Conservation (phyloP, 2,888 invertebrate genomes). For the Tachina lurida region DNA sequence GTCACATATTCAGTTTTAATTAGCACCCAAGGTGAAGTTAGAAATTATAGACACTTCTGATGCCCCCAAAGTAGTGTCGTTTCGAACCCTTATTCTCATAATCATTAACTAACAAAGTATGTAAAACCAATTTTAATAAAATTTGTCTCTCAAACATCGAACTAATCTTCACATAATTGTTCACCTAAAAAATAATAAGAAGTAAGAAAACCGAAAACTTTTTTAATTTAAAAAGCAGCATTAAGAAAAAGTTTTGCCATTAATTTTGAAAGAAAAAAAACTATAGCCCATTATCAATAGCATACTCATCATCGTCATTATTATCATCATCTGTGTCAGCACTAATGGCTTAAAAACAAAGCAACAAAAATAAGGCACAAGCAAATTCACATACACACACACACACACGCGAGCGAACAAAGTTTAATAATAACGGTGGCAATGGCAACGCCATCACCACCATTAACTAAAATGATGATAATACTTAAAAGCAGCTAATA, state of each 20-base stretch:
- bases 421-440: constrained; percentile 62
- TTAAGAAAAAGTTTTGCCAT: constrained; percentile 65
- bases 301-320: constrained; percentile 72
- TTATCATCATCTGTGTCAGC: constrained; percentile 70
- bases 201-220: constrained; percentile 24
- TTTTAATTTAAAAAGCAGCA: constrained; percentile 56
- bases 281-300: constrained; percentile 60
- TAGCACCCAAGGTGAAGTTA: too few species aligned
- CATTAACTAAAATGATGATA: constrained; percentile 67
- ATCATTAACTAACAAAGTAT: background rate
- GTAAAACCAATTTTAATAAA: constrained; percentile 25
- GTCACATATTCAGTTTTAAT: too few species aligned
- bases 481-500: constrained; percentile 69
- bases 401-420: constrained; percentile 30
- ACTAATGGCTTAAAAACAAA: constrained; percentile 63
- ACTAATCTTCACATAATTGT: constrained; percentile 66
- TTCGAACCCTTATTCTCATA: background rate
- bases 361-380: constrained; percentile 20
- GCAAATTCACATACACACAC: constrained; percentile 16
- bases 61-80: background rate
- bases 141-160: constrained; percentile 33
- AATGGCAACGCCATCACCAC: constrained; percentile 54
- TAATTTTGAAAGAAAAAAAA: constrained; percentile 54
- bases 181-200: constrained; percentile 49
- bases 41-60: too few species aligned